These are phyloP conservation scores for Adineta ricciae DNA, from an alignment of 2,888 invertebrate species.

Conservation along the genomic window DNA sequence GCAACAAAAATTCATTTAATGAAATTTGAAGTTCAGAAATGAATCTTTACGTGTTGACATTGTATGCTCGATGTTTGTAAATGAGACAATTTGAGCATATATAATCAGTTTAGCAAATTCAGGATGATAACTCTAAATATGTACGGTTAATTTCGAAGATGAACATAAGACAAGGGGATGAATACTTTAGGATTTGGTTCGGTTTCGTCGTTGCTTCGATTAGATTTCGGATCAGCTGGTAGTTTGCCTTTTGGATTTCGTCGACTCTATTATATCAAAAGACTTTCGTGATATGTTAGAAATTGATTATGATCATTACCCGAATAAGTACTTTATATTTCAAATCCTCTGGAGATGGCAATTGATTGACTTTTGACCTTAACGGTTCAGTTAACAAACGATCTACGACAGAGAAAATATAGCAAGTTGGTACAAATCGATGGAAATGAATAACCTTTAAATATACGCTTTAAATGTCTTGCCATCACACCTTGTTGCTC, in stretches of 20 bases:
- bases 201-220: not conserved
- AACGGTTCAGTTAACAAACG: conserved; percentile 40
- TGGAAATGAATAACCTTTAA: conserved; percentile 60
- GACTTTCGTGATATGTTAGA: not conserved
- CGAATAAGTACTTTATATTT: conserved; percentile 55
- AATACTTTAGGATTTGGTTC: not conserved
- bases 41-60: not conserved
- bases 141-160: not conserved
- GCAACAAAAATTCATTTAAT: not conserved
- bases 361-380: conserved; percentile 65
- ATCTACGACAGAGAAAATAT: not conserved
- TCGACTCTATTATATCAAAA: not conserved
- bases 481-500: conserved; percentile 49
- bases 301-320: conserved; percentile 37
- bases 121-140: not conserved
- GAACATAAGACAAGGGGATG: not conserved
- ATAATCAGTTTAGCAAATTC: not conserved
- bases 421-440: not conserved
- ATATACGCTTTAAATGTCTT: conserved; percentile 44
- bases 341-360: conserved; percentile 75
- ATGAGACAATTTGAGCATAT: not conserved
- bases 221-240: not conserved
- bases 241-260: not conserved
- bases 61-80: not conserved
- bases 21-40: not conserved